Base-by-base conservation (phyloP, 1,140 invertebrate genomes). In the Hyphantria cunea region DNA sequence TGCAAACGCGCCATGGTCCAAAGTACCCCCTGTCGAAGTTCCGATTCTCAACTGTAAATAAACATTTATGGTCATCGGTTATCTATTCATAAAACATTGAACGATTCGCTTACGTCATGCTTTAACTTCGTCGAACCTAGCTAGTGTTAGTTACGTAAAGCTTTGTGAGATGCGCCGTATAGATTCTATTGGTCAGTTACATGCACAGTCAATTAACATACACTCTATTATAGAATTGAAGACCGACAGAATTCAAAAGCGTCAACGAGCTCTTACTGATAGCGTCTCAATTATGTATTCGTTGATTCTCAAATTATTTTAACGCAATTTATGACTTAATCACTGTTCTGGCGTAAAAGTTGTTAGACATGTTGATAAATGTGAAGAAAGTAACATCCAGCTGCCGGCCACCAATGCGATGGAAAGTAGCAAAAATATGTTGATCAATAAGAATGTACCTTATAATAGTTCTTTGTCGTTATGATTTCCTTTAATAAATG, bases 1-100 rank as follows among this genome's bases (percentile, higher is more conserved):
- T 96, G 92, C 96, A 97, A 50, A 95, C 94, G 68, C 94, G 94
- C 95, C 96, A 97, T 77, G 95, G 96, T 66, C 96, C 95, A 82
- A 97, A 97, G 88, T 97, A 96, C 47, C 96, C 96, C 64, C 92
- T 92, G 82, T 97, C 96, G 61, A 89, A 92, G 54, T 91, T 92
- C 52, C 91, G 85, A 59, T 91, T 91, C 55, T 93, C 92, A 72
- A 92, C 94, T 95, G 87, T 17, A 62, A 69, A 79, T 45, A 78
- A 79, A n/a, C n/a, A n/a, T n/a, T n/a, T n/a, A n/a, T n/a, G n/a
- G n/a, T n/a, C n/a, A n/a, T n/a, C n/a, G n/a, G n/a, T n/a, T n/a
- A n/a, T n/a, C n/a, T n/a, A n/a, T n/a, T n/a, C n/a, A n/a, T n/a
- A n/a, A 25, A 25, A 37, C 11, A 37, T 37, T 37, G 34, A 4